Evolutionary conservation across 1,140 invertebrate genomes (phyloP), one percentile per base, ranked within the genome.

Genomic region (Cephus cinctus): DNA sequence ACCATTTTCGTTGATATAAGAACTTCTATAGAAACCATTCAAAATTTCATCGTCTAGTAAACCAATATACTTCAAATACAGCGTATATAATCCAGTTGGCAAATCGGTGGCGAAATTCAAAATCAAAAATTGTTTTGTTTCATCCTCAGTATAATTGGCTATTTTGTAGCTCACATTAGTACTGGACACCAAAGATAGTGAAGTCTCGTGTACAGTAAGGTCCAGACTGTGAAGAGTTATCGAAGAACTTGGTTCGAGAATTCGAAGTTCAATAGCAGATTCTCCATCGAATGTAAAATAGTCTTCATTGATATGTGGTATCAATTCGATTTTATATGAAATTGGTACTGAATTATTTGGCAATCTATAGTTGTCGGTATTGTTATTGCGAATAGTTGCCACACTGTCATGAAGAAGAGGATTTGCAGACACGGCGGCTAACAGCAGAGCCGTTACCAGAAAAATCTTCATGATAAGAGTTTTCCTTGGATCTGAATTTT

Each of bases 271-370:
- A 12, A 61, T 52, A 1, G 20, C 25, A 1, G 43, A 23, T 36
- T 56, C 44, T 2, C 63, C 65, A 9, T 61, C 47, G 32, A 61
- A 64, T 1, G 49, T 61, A 25, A 63, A 66, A 40, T 59, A 45
- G 20, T 32, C 32, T 11, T 44, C 43, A 6, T 31, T 47, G 2
- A 65, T 51, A 14, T 55, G 43, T 2, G 61, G 60, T 35, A 47
- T 56, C 38, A 60, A 23, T 21, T 55, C 46, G 21, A 62, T 56
- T 21, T 31, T 20, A 14, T 58, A 69, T 1, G 40, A 42, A 14
- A 47, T 22, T 19, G 48, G 52, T 25, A 27, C 12, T 11, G 40
- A 46, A 9, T 53, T 40, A 21, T 54, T 52, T 32, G 53, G 47
- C 32, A 61, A 50, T 21, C 50, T 49, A 8, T 49, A 59, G 12